Conservation (phyloP, 2,113 vertebrate species). For the Engraulis encrasicolus region DNA sequence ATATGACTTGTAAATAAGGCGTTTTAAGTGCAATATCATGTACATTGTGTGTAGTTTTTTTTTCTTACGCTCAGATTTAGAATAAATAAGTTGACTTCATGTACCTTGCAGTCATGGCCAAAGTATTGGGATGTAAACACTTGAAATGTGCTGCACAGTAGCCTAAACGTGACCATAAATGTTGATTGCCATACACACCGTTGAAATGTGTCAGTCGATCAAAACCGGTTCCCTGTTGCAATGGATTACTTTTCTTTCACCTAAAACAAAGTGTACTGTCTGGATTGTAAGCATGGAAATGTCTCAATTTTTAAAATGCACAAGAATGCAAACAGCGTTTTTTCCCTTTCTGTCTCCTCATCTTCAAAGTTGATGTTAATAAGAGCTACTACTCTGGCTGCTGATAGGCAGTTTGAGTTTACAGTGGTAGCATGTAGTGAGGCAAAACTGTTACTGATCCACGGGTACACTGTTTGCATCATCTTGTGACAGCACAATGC, state of each 20-base stretch:
- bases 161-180: neutral
- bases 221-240: neutral
- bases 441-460: neutral
- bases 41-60: conserved; percentile 91
- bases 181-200: neutral
- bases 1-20: conserved; percentile 88
- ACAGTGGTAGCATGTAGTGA: neutral
- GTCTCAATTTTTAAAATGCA: neutral
- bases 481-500: neutral
- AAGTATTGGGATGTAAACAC: conserved; percentile 52
- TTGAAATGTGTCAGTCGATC: neutral
- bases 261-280: neutral
- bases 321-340: neutral
- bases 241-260: neutral
- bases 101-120: conserved; percentile 63
- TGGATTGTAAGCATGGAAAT: neutral
- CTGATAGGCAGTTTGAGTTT: neutral
- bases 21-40: conserved; percentile 93
- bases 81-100: conserved; percentile 68
- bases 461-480: neutral
- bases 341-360: too few relatives aligned
- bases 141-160: conserved; percentile 15
- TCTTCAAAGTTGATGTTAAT: conserved; percentile 4
- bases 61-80: conserved; percentile 83
- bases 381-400: neutral